Base-by-base conservation (phyloP, 2,797 vertebrate genomes). In the Chaunax sp. region DNA sequence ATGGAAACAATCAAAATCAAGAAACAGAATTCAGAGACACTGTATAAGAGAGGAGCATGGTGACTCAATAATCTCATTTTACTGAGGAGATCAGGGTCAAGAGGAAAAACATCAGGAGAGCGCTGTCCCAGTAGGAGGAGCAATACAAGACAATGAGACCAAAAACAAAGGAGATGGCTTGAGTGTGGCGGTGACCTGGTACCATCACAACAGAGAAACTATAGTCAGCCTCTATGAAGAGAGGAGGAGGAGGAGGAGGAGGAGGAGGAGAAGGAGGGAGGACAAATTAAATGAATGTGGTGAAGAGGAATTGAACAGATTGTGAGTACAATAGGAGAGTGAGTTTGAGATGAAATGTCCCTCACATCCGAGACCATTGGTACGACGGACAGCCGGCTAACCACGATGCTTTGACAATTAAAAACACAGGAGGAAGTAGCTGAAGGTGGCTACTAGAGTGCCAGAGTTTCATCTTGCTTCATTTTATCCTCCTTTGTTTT, bases 141-240 rank as follows among this genome's bases (percentile, higher is more conserved):
- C 53, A 53, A 49, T 30, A 20, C 51, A 28, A 66, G 78, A 69
- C 50, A 70, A 58, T 35, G 50, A 33, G 50, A 78, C 61, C 78
- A 75, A 63, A 82, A 51, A 89, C 88, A 91, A 90, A 86, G 82
- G 85, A 65, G 78, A 51, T 41, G 50, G 37, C 73, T 58, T 43
- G 67, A 72, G 64, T 40, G 59, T 64, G 56, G 74, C 14, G 55
- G 77, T 13, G 47, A 75, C 33, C 82, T 86, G 83, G 85, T 89
- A 88, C 85, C 78, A 69, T 72, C 69, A 64, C 71, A 80, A 77
- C 77, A 87, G 80, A 83, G 79, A 64, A 69, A 78, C 72, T 56
- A 67, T 10, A 85, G 77, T 77, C 68, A 50, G 69, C 6, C 33
- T 69, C 72, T 3, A 35, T 10, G 1, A 35, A 35, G 2, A 4